Base-by-base conservation (phyloP, 2,113 vertebrate genomes). In the Prionailurus bengalensis region DNA sequence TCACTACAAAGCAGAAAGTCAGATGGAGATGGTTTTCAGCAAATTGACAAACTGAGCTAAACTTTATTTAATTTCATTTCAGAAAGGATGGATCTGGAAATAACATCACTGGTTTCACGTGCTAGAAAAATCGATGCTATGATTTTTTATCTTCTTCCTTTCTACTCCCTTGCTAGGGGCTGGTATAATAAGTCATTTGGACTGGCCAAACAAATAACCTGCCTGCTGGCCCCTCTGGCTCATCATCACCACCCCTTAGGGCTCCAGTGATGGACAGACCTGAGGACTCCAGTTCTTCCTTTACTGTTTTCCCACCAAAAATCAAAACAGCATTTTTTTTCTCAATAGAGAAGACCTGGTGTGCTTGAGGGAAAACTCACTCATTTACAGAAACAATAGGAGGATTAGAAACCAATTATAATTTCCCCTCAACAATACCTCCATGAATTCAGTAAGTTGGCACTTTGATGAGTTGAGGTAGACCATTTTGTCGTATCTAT, bases 41-140 rank as follows among this genome's bases (percentile, higher is more conserved):
- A 98, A 98, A 97, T 95, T 95, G 97, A 97, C 94, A 98, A 97
- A 98, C 87, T 70, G 97, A 98, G 91, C 87, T 98, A 96, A 98
- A 98, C 89, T 95, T 97, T 97, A 97, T 98, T 97, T 98, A 96
- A 96, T 96, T 90, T 98, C 68, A 96, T 97, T 97, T 97, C 97
- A 82, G 97, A 98, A 98, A 97, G 97, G 98, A 98, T 97, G 97
- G 95, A 87, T 97, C 97, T 99, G 97, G 98, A 98, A 98, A 97
- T 98, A 98, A 98, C 95, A 95, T 71, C 89, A 95, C 98, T 98
- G 98, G 98, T 98, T 99, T 98, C 98, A 97, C 91, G 84, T 94
- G 97, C 93, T 79, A 92, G 97, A 97, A 98, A 98, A 98, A 98
- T 98, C 98, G 89, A 98, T 99, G 97, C 86, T 97, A 94, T 96